These are phyloP conservation scores for Nymphalis c-album DNA, from an alignment of 2,888 invertebrate species.

Conservation along the genomic window DNA sequence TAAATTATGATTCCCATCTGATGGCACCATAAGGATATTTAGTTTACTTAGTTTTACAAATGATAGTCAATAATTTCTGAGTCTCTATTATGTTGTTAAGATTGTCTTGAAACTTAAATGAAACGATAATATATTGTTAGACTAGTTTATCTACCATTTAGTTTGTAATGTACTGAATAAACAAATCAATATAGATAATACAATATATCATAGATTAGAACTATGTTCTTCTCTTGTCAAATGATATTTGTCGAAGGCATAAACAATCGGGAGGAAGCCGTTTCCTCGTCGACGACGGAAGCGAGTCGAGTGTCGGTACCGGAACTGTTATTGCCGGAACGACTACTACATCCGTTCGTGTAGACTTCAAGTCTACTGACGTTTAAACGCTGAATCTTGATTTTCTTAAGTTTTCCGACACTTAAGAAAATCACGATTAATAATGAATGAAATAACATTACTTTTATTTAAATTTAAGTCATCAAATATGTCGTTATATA, in stretches of 20 bases:
- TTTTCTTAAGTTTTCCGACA: slow-evolving; percentile 4
- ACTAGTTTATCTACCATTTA: background rate
- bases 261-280: slow-evolving; percentile 74
- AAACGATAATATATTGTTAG: background rate
- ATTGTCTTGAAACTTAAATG: no score
- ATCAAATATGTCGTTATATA: no score
- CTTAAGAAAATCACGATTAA: slow-evolving; percentile 3
- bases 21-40: slow-evolving; percentile 42
- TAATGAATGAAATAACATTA: no score
- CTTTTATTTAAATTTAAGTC: background rate
- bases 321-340: slow-evolving; percentile 80
- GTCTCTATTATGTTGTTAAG: no score
- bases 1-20: slow-evolving; percentile 62
- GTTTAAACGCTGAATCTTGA: slow-evolving; percentile 27
- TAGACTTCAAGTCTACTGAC: slow-evolving; percentile 69
- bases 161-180: background rate
- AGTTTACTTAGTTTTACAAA: slow-evolving; percentile 8
- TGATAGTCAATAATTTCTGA: background rate
- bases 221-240: slow-evolving; percentile 32
- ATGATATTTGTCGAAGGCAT: slow-evolving; percentile 55
- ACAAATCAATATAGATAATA: background rate
- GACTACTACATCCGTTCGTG: slow-evolving; percentile 75
- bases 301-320: slow-evolving; percentile 74
- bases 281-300: slow-evolving; percentile 74
- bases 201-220: slow-evolving; percentile 19